Conservation (phyloP, 2,888 invertebrate genomes). For the Leptinotarsa tumamoca region DNA sequence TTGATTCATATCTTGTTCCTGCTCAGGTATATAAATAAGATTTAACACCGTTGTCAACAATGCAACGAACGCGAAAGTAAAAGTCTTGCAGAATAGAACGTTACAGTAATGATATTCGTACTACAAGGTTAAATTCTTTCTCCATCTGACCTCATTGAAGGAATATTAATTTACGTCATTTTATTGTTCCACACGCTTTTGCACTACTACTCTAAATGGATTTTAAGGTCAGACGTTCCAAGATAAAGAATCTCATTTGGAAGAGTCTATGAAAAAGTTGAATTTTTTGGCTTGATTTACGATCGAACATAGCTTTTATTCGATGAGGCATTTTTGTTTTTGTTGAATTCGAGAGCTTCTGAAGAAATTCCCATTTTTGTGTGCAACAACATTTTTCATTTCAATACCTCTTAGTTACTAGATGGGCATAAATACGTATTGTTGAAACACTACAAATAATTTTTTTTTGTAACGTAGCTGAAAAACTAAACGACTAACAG, state of each 20-base stretch:
- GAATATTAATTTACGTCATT: conserved; percentile 21
- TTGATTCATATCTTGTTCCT: too few relatives aligned
- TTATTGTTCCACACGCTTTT: neutral
- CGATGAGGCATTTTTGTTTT: too few relatives aligned
- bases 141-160: conserved; percentile 32
- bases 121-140: conserved; percentile 38
- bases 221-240: neutral
- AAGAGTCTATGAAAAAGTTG: neutral
- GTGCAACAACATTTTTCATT: too few relatives aligned
- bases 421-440: too few relatives aligned
- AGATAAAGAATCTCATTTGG: neutral
- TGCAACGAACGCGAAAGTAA: conserved; percentile 31
- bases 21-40: neutral
- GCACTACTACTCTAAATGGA: neutral
- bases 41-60: conserved; percentile 17
- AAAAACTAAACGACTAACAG: too few relatives aligned
- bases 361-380: too few relatives aligned
- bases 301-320: neutral
- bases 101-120: conserved; percentile 34
- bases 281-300: neutral
- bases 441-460: too few relatives aligned
- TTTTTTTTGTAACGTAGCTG: too few relatives aligned
- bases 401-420: too few relatives aligned
- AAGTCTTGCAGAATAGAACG: conserved; percentile 32
- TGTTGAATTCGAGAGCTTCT: too few relatives aligned